Evolutionary conservation across 2,113 vertebrate species (phyloP).

Genomic region (Marmota flaviventris): DNA sequence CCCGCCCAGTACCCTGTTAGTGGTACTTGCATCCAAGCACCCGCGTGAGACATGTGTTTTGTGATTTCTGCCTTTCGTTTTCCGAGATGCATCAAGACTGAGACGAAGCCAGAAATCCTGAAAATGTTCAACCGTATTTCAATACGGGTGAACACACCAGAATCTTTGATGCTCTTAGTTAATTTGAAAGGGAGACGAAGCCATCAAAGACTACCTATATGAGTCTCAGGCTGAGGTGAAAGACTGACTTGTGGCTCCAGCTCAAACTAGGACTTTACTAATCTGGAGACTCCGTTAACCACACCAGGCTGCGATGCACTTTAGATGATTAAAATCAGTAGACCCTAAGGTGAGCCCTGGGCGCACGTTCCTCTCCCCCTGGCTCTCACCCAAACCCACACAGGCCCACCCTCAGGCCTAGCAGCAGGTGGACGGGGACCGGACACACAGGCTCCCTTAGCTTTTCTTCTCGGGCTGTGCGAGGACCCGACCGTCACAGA

Average conservation of each 20-base stretch:
- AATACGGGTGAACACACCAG: slow-evolving; percentile 39
- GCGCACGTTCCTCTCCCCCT: background rate
- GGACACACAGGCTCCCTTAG: background rate
- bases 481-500: background rate
- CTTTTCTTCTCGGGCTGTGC: background rate
- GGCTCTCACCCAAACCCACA: slow-evolving; percentile 40
- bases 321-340: slow-evolving; percentile 44
- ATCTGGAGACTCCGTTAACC: slow-evolving; percentile 70
- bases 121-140: slow-evolving; percentile 58
- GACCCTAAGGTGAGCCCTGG: background rate
- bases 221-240: slow-evolving; percentile 61
- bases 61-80: slow-evolving; percentile 50
- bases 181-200: slow-evolving; percentile 64
- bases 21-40: background rate
- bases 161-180: slow-evolving; percentile 68
- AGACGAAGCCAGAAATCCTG: slow-evolving; percentile 39
- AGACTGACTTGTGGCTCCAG: slow-evolving; percentile 28
- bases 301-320: slow-evolving; percentile 41
- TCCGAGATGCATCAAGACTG: slow-evolving; percentile 51
- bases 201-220: slow-evolving; percentile 77
- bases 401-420: background rate
- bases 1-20: background rate
- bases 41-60: background rate
- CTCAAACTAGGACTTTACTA: slow-evolving; percentile 66
- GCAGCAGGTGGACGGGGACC: background rate